These are phyloP conservation scores for Chinchilla lanigera DNA, from an alignment of 2,113 vertebrate species.

Conservation along the genomic window DNA sequence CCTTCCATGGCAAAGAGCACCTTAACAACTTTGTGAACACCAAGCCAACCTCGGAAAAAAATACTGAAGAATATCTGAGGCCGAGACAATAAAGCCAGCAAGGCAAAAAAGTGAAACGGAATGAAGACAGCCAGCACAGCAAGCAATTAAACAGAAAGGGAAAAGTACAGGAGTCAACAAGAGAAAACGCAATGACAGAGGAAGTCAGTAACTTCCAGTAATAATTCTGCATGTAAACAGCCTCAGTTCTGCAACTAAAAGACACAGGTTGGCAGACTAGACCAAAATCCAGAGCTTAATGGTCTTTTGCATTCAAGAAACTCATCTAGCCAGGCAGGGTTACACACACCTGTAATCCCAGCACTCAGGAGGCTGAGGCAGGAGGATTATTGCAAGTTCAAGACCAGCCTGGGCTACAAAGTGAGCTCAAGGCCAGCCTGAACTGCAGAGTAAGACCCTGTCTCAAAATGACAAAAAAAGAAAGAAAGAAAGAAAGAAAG, in stretches of 20 bases:
- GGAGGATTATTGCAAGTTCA: too few relatives aligned
- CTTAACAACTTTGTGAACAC: background rate
- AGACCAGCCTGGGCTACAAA: too few relatives aligned
- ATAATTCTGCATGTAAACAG: background rate
- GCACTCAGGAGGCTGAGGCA: too few relatives aligned
- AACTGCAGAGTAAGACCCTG: too few relatives aligned
- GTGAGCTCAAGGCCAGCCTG: too few relatives aligned
- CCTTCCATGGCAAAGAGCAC: background rate
- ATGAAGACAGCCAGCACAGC: background rate
- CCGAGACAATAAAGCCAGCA: background rate
- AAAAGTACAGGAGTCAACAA: background rate
- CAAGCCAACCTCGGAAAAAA: background rate
- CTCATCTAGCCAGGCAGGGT: background rate
- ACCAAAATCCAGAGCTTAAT: background rate
- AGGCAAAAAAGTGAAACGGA: background rate
- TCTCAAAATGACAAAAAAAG: too few relatives aligned
- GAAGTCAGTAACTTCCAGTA: background rate
- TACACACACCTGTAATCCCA: too few relatives aligned
- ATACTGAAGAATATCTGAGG: background rate
- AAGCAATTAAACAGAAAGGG: background rate
- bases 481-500: too few relatives aligned
- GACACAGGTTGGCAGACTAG: background rate
- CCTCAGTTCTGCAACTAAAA: background rate
- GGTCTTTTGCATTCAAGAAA: background rate
- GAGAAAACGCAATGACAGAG: background rate